A percentile compares a stretch with the other conserved stretches of the same genome.
These are phyloP conservation scores for Discoglossus pictus DNA, from an alignment of 2,797 vertebrate species.

Conservation along the genomic window DNA sequence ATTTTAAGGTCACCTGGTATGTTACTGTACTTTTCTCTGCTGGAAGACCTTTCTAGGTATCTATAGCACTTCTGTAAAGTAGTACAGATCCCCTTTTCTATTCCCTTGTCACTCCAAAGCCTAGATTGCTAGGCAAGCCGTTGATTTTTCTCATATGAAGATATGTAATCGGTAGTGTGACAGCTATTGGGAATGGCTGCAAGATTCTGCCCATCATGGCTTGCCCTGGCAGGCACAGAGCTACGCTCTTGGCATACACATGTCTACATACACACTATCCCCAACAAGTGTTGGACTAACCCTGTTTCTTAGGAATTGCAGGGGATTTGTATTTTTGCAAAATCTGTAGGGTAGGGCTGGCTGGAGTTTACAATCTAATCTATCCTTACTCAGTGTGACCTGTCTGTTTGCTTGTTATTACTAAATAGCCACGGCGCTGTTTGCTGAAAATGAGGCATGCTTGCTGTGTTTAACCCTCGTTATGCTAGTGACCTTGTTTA, in stretches of 20 bases:
- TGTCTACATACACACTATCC: not conserved
- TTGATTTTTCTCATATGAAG: slow-evolving; percentile 9
- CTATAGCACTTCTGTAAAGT: too few species aligned
- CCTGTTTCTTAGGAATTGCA: not conserved
- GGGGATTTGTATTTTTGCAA: slow-evolving; percentile 13
- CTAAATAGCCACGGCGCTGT: slow-evolving; percentile 1
- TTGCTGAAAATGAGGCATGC: slow-evolving; percentile 15
- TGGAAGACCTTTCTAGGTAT: too few species aligned
- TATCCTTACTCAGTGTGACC: slow-evolving; percentile 13
- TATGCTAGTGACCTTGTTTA: too few species aligned
- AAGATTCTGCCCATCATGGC: slow-evolving; percentile 9
- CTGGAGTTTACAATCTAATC: slow-evolving; percentile 21
- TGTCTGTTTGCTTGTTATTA: slow-evolving; percentile 16
- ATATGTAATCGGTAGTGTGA: not conserved
- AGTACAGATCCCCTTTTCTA: too few species aligned
- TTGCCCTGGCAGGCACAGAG: slow-evolving; percentile 10
- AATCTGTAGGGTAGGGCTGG: slow-evolving; percentile 14
- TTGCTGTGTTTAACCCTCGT: too few species aligned
- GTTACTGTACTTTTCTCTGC: too few species aligned
- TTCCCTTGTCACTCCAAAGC: too few species aligned
- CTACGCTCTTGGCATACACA: not conserved
- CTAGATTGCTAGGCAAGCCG: not conserved
- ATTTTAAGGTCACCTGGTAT: too few species aligned
- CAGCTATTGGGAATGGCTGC: not conserved
- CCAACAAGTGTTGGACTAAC: not conserved